Base-by-base conservation (phyloP, 1,140 invertebrate species). In the Cotesia vestalis region DNA sequence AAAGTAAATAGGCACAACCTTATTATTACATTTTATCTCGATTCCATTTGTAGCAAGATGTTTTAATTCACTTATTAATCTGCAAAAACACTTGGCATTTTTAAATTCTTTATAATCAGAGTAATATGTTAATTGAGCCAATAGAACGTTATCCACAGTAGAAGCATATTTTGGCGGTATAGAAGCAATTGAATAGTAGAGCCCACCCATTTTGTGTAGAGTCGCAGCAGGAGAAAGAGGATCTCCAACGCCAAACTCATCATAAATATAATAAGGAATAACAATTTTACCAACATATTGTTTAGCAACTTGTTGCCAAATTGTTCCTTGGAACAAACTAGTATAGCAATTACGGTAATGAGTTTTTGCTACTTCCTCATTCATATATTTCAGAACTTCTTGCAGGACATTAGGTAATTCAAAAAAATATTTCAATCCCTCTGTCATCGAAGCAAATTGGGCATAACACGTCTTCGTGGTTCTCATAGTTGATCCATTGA, bases 391-490 rank as follows among this genome's bases (percentile, higher is more conserved):
- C 0, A 52, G 34, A n/a, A 71, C 62, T n/a, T 34, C 53, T 62
- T 52, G 6, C 35, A 40, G 35, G 53, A 63, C 46, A 14, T 63
- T 63, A 2, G 69, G 69, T 11, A 71, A 17, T 53, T 71, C 69
- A n/a, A 71, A 63, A 57, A 53, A 71, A 27, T 35, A 5, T 71
- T 35, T 46, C 12, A 71, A 63, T 53, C 63, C 60, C 53, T 20
- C 3, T 53, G 40, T 35, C 51, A 71, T 27, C 14, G 60, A 20
- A 52, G 63, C 52, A 8, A 71, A 14, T 36, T 63, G 60, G 4
- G 52, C 69, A 71, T 57, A 53, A 14, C 69, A 71, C 14, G 34
- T 35, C 69, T 75, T 71, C 55, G 51, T 67, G 51, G 60, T 55
- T 70, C 74, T 60, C 61, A 34, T 11, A 12, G 59, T 53, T 14